These are phyloP conservation scores for Gymnothorax javanicus DNA, from an alignment of 2,797 vertebrate species.

Conservation along the genomic window DNA sequence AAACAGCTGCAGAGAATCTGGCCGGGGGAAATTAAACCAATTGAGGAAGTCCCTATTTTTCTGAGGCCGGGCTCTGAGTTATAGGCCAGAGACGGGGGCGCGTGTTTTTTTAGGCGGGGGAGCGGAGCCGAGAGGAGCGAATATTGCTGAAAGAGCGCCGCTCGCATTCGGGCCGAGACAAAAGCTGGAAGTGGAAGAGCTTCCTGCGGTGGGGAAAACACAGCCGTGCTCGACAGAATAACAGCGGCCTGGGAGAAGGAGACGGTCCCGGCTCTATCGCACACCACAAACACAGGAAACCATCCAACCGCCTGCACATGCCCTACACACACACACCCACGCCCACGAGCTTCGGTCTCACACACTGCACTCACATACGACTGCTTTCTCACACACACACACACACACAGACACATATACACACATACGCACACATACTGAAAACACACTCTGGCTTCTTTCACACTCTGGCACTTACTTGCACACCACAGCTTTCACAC, in stretches of 20 bases:
- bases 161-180: slow-evolving; percentile 92
- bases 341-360: slow-evolving; percentile 51
- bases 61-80: slow-evolving; percentile 84
- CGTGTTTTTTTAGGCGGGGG: slow-evolving; percentile 97
- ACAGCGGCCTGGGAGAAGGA: slow-evolving; percentile 84
- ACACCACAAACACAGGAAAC: slow-evolving; percentile 87
- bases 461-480: slow-evolving; percentile 11
- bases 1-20: slow-evolving; percentile 85
- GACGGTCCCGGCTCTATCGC: slow-evolving; percentile 63
- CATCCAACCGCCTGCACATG: slow-evolving; percentile 80
- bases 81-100: slow-evolving; percentile 86
- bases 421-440: not conserved
- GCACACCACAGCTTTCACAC: no score
- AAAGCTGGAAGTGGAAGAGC: slow-evolving; percentile 99
- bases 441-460: no score
- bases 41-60: slow-evolving; percentile 99
- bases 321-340: slow-evolving; percentile 76
- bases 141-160: slow-evolving; percentile 99
- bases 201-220: slow-evolving; percentile 90
- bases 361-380: slow-evolving; percentile 49
- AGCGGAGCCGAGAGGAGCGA: slow-evolving; percentile 85
- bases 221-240: slow-evolving; percentile 93
- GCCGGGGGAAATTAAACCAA: slow-evolving; percentile 88
- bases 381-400: slow-evolving; percentile 20
- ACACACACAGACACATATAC: slow-evolving; percentile 41